Evolutionary conservation across 2,888 invertebrate genomes (phyloP).

Genomic region (Cantharis rufa): DNA sequence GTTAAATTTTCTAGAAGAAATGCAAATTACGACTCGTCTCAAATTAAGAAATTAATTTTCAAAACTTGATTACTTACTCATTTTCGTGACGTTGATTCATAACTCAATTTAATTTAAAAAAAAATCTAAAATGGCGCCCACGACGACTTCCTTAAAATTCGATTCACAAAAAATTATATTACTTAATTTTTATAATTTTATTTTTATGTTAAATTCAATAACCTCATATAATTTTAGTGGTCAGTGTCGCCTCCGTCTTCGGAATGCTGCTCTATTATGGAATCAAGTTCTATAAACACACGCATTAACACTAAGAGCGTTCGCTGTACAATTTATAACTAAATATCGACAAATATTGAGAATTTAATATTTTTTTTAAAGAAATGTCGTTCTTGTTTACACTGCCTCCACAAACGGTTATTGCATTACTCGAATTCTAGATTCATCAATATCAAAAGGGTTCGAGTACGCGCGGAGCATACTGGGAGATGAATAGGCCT

Average conservation of each 20-base stretch:
- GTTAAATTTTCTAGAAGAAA: conserved; percentile 3
- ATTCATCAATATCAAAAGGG: neutral
- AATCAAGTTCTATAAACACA: conserved; percentile 57
- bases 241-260: conserved; percentile 32
- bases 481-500: too few relatives aligned
- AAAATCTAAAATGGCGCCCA: neutral
- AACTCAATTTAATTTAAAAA: neutral
- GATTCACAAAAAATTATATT: neutral
- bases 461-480: too few relatives aligned
- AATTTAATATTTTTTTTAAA: neutral
- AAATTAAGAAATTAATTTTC: conserved; percentile 4
- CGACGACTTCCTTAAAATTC: neutral
- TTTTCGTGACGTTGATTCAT: neutral
- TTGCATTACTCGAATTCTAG: neutral
- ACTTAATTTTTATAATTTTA: conserved; percentile 1
- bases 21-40: conserved; percentile 7
- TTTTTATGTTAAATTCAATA: conserved; percentile 9
- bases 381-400: neutral
- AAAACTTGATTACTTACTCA: neutral
- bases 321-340: conserved; percentile 55
- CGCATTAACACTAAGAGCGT: conserved; percentile 53
- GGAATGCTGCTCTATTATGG: conserved; percentile 57
- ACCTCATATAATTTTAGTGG: conserved; percentile 36
- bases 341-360: conserved; percentile 49
- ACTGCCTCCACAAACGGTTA: neutral